Evolutionary conservation across 2,888 invertebrate species (phyloP), one percentile per base, ranked within the genome.

Genomic region (Epinotia brunnichana): DNA sequence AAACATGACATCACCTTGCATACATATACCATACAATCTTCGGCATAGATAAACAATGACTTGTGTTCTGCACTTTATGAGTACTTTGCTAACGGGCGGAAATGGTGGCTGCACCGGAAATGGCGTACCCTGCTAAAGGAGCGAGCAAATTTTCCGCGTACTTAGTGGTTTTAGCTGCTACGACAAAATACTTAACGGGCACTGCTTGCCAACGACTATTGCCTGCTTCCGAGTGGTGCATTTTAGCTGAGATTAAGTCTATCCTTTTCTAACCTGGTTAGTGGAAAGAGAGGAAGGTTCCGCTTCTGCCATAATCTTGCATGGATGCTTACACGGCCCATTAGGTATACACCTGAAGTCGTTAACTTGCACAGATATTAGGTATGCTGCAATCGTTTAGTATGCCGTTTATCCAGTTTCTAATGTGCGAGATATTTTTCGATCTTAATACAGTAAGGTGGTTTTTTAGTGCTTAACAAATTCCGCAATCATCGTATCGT

Each of bases 111-210:
- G 74, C 77, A 75, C 77, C 80, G 75, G 80, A 83, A 85, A 83
- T 81, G 76, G 78, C 76, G 76, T 79, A 78, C 76, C 68, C 73
- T 77, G 71, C 75, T 81, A 78, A 79, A 79, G 78, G 79, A 74
- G 72, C 56, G 67, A 77, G 79, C 76, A 77, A 80, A 83, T 82
- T 83, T 84, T 82, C 79, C 83, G 75, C 77, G 80, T 77, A 84
- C 85, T 85, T 87, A 84, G 86, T 80, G 84, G 85, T 83, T 83
- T 82, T 81, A 79, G 79, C 78, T 75, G 79, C 78, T 75, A 78
- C 82, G 81, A 82, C 83, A 81, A 83, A 75, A 76, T 76, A 74
- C 76, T 76, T 76, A 71, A 54, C 75, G 51, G 51, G n/a, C 19
- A 66, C 24, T 39, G 64, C 54, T 66, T 66, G 56, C 66, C 66